phyloP scores from a whole-genome alignment of 2,113 vertebrate species.

The Phrynocephalus versicolor region DNA sequence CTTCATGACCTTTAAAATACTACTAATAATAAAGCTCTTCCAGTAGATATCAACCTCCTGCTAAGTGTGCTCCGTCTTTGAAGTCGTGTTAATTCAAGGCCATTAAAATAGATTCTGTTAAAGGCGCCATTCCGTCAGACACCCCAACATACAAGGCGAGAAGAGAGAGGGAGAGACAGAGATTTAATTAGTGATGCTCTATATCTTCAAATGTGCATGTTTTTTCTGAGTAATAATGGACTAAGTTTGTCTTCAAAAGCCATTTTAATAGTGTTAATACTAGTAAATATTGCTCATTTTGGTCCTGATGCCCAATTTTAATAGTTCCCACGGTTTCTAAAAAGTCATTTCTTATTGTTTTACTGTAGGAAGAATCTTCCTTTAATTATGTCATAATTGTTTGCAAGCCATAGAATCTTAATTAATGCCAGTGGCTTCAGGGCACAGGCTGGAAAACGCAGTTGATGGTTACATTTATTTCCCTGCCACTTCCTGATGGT shows the following conservation, averaged over 20 bases:
- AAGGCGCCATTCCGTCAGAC: constrained; percentile 77
- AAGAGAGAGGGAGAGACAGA: constrained; percentile 41
- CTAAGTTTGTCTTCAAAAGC: constrained; percentile 83
- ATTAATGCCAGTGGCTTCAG: constrained; percentile 81
- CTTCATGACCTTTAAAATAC: constrained; percentile 61
- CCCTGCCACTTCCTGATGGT: constrained; percentile 59
- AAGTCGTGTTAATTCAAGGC: constrained; percentile 77
- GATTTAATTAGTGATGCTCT: constrained; percentile 82
- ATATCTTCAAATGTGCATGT: constrained; percentile 70
- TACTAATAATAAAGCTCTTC: constrained; percentile 62
- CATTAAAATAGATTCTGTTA: constrained; percentile 80
- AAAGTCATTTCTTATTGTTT: constrained; percentile 83
- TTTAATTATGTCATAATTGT: constrained; percentile 86
- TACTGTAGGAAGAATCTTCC: constrained; percentile 81
- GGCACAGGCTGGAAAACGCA: constrained; percentile 71
- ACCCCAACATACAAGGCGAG: constrained; percentile 74
- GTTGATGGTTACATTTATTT: constrained; percentile 73
- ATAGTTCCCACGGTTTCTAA: constrained; percentile 78
- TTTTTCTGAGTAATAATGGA: constrained; percentile 78
- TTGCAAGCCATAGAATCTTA: constrained; percentile 84
- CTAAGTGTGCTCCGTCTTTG: constrained; percentile 67
- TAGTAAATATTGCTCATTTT: constrained; percentile 85
- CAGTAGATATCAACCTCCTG: constrained; percentile 67
- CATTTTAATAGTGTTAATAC: constrained; percentile 81
- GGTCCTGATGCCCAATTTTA: constrained; percentile 78